These are phyloP conservation scores for Lynx canadensis DNA, from an alignment of 2,113 vertebrate genomes.

Conservation along the genomic window DNA sequence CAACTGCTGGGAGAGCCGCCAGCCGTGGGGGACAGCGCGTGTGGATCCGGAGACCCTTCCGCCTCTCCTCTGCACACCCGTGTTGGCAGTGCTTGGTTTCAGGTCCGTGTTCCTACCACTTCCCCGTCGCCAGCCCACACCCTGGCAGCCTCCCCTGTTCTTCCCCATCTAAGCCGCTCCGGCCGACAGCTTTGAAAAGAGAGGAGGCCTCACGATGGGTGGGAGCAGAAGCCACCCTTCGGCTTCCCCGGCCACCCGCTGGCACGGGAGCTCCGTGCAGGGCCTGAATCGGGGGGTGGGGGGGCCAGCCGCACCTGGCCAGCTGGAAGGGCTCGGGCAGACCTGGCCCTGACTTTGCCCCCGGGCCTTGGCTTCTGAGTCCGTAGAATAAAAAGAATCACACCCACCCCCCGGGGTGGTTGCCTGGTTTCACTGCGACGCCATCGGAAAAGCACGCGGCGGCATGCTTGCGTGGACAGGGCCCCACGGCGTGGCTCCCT, in stretches of 20 bases:
- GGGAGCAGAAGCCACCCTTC: too few species aligned
- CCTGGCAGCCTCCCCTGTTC: neutral
- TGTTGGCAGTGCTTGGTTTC: rapidly evolving
- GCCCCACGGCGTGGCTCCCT: rapidly evolving
- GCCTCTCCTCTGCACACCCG: neutral
- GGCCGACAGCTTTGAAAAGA: too few species aligned
- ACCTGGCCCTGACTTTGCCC: neutral
- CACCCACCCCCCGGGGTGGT: too few species aligned
- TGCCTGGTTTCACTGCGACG: neutral
- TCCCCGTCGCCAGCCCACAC: rapidly evolving
- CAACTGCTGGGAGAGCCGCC: neutral
- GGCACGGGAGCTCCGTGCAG: neutral
- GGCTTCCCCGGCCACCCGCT: neutral
- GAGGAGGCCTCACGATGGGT: too few species aligned
- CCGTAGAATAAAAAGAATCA: neutral
- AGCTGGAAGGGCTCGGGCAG: neutral
- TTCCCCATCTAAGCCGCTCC: neutral
- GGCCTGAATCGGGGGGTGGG: neutral
- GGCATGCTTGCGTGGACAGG: rapidly evolving
- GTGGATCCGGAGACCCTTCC: neutral
- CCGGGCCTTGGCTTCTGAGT: neutral
- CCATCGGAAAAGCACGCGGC: rapidly evolving
- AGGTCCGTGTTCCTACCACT: too few species aligned
- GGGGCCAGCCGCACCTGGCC: neutral
- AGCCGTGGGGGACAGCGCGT: rapidly evolving